phyloP scores from a whole-genome alignment of 1,140 invertebrate species.

The Eurosta solidaginis region DNA sequence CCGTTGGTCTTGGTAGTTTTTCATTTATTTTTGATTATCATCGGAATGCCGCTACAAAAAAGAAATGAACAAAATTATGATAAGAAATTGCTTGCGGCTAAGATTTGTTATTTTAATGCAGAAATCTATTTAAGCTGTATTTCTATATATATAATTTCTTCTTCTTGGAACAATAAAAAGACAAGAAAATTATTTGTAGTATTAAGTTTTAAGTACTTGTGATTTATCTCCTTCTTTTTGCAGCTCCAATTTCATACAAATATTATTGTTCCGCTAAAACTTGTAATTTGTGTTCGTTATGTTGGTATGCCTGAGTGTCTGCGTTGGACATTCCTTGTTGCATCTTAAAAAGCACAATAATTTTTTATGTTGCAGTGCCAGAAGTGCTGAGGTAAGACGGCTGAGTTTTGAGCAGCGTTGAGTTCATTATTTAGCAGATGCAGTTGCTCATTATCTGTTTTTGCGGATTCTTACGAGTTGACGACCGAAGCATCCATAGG shows the following conservation, averaged over 20 bases:
- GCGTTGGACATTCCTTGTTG: not conserved
- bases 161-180: not conserved
- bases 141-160: not conserved
- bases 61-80: not conserved
- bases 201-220: not conserved
- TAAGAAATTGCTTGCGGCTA: not conserved
- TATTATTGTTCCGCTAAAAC: not conserved
- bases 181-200: conserved; percentile 14
- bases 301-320: not conserved
- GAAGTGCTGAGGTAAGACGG: not conserved
- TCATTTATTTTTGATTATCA: no score
- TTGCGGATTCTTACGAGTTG: not conserved
- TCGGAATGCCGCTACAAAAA: not conserved
- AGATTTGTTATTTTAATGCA: conserved; percentile 25
- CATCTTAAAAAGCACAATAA: not conserved
- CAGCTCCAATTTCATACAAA: not conserved
- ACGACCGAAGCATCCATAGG: not conserved
- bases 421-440: not conserved
- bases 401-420: not conserved
- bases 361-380: not conserved
- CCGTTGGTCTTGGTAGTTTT: not conserved
- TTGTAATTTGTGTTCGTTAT: not conserved
- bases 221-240: no score
- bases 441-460: not conserved
- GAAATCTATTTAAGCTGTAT: not conserved